Base-by-base conservation (phyloP, 2,113 vertebrate species). In the Phyllopteryx taeniolatus region DNA sequence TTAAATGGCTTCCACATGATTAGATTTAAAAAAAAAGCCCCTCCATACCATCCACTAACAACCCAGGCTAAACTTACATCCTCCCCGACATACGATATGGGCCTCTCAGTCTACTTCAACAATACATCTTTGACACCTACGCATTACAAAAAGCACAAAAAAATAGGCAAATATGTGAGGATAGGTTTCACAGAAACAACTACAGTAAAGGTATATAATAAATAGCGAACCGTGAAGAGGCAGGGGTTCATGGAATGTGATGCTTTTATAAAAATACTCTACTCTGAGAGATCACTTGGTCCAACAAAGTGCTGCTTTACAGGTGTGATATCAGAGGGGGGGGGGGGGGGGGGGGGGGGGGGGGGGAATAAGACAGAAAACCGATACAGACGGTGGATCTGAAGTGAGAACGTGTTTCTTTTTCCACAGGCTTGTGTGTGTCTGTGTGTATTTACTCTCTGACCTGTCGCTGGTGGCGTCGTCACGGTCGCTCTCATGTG, bases 381-480 rank as follows among this genome's bases (percentile, higher is more conserved):
- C 14, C 0, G 59, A 33, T 60, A 12, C 13, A 33, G 14, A 60
- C 14, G 6, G 57, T 35, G 31, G 59, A 61, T 61, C 33, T 17
- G 7, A 33, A 60, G 59, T 61, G 14, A 35, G 15, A 59, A 59
- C 35, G 31, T 35, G 5, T 35, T 8, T 35, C 4, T 39, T 68
- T 39, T 69, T 39, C 35, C 35, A 39, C 35, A 39, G 35, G 6
- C 35, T 6, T 57, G 6, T 54, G 1, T 54, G 70, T 77, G 71
- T 74, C 65, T 61, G 71, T 67, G 72, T 74, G 71, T 79, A 82
- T 86, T 86, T 87, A 77, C 63, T 77, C 76, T 78, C 70, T 83
- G 86, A 89, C 82, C 79, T 81, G 86, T 81, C 71, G 66, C 85
- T 75, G 67, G 39, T 70, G 74, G 85, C 71, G 68, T 83, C 76